These are phyloP conservation scores for Steatornis caripensis DNA, from an alignment of 2,113 vertebrate genomes.

Conservation along the genomic window DNA sequence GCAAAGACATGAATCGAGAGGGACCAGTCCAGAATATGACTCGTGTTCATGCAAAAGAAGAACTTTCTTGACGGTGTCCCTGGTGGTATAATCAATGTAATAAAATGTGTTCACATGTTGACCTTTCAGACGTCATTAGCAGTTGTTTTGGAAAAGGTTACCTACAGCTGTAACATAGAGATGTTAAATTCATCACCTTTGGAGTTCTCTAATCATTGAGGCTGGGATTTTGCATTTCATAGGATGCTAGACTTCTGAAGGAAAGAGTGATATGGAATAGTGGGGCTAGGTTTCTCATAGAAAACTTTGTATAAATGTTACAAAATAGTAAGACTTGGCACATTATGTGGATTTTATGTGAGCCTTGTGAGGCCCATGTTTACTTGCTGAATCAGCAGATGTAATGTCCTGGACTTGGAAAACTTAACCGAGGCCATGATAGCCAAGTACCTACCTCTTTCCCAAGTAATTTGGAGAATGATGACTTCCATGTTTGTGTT, in stretches of 20 bases:
- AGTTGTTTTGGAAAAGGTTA: neutral
- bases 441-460: neutral
- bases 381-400: neutral
- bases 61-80: neutral
- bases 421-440: neutral
- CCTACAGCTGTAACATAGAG: neutral
- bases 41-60: fast-evolving
- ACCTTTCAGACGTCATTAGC: neutral
- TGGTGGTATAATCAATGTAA: neutral
- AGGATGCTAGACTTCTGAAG: neutral
- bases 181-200: neutral
- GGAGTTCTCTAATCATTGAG: neutral
- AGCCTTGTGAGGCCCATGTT: neutral
- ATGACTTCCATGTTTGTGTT: neutral
- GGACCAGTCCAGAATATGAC: neutral
- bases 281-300: neutral
- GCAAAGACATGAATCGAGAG: neutral
- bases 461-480: neutral
- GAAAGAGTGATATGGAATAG: neutral
- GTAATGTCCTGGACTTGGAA: neutral
- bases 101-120: neutral
- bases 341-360: neutral
- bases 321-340: neutral
- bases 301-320: neutral
- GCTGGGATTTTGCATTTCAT: neutral